phyloP scores from a whole-genome alignment of 2,888 invertebrate species.

The Hermaeophaga mercurialis region DNA sequence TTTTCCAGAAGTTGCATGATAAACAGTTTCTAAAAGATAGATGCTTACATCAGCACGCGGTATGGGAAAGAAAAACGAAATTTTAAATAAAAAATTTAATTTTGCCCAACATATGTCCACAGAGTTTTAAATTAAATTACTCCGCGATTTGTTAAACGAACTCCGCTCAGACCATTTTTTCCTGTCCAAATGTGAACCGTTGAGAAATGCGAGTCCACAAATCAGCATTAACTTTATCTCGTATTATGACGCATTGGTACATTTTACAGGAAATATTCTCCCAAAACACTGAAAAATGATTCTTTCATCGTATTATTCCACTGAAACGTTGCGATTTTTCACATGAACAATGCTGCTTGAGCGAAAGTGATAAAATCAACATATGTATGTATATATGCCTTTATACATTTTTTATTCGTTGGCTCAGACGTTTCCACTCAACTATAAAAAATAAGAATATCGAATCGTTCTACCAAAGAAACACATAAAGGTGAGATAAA shows the following conservation, averaged over 20 bases:
- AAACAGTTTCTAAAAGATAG: too few relatives aligned
- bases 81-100: background rate
- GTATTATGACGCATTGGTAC: conserved; percentile 14
- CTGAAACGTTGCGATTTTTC: conserved; percentile 8
- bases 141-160: background rate
- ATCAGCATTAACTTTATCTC: conserved; percentile 14
- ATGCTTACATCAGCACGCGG: too few relatives aligned
- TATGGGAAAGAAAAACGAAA: too few relatives aligned
- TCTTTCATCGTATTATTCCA: conserved; percentile 5
- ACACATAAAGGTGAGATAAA: too few relatives aligned
- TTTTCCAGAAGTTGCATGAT: too few relatives aligned
- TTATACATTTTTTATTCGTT: background rate
- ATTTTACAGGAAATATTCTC: conserved; percentile 8
- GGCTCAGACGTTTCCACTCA: background rate
- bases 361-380: conserved; percentile 13
- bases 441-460: background rate
- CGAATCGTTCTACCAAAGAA: too few relatives aligned
- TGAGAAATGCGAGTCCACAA: conserved; percentile 11
- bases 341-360: conserved; percentile 10
- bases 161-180: background rate
- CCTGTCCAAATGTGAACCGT: background rate
- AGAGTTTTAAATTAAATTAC: conserved; percentile 1
- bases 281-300: conserved; percentile 11
- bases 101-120: background rate
- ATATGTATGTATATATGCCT: conserved; percentile 14